Conservation (phyloP, 2,888 invertebrate species). For the Nemotelus nigrinus region DNA sequence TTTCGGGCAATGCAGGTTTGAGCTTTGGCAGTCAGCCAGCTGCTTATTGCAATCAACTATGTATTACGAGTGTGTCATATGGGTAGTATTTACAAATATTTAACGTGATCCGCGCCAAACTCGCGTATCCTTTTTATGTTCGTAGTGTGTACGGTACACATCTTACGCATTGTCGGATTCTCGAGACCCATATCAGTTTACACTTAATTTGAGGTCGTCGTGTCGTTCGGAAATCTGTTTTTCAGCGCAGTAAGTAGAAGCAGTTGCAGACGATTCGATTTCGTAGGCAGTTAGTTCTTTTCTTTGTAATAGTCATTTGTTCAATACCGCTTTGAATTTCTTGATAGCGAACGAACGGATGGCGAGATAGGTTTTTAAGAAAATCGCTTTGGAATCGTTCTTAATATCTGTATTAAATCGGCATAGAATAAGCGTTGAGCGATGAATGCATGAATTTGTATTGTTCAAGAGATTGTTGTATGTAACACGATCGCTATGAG, state of each 20-base stretch:
- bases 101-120: too few species aligned
- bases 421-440: background rate
- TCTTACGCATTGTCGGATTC: background rate
- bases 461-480: background rate
- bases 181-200: conserved; percentile 34
- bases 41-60: too few species aligned
- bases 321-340: conserved; percentile 14
- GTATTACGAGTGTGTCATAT: too few species aligned
- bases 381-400: too few species aligned
- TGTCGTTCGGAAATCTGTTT: background rate
- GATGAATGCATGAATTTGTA: background rate
- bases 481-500: conserved; percentile 38
- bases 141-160: too few species aligned
- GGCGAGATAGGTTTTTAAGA: too few species aligned
- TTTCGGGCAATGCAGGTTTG: too few species aligned
- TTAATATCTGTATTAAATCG: background rate
- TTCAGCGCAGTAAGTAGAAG: background rate
- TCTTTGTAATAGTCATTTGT: background rate
- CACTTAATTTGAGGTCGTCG: conserved; percentile 29
- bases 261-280: background rate
- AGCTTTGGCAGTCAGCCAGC: too few species aligned
- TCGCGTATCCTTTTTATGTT: too few species aligned
- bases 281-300: conserved; percentile 4
- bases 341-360: background rate
- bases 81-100: too few species aligned